Evolutionary conservation across 2,113 vertebrate genomes (phyloP).

Genomic region (Hystrix brachyura): DNA sequence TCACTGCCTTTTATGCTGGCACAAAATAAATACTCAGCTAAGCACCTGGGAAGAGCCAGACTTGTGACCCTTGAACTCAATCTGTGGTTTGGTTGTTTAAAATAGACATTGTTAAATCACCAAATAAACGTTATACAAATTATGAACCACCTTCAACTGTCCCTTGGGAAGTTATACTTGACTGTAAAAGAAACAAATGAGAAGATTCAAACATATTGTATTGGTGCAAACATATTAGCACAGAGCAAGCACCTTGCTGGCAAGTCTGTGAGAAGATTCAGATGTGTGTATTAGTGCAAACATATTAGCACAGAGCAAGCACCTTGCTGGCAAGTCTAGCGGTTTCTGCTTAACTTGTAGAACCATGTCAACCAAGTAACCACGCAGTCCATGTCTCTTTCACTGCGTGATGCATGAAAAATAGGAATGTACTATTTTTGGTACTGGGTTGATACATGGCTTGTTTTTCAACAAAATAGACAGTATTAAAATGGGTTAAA

Average conservation of each 20-base stretch:
- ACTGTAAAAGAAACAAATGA: not conserved
- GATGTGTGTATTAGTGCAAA: not conserved
- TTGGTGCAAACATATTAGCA: not conserved
- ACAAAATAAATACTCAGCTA: not conserved
- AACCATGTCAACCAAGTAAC: not conserved
- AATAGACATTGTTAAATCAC: not conserved
- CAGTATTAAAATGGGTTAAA: not conserved
- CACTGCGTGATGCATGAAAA: not conserved
- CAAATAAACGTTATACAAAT: not conserved
- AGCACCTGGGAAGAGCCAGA: not conserved
- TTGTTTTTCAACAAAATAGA: constrained; percentile 24
- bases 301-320: not conserved
- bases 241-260: not conserved
- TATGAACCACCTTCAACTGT: not conserved
- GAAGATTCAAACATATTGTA: not conserved
- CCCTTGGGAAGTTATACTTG: not conserved
- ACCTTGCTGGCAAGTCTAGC: not conserved
- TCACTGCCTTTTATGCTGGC: not conserved
- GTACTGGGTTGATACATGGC: not conserved
- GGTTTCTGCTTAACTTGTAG: not conserved
- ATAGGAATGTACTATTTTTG: not conserved
- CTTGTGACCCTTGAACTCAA: not conserved
- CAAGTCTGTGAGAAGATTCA: not conserved
- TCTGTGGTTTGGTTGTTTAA: not conserved
- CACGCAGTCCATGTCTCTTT: not conserved